These are phyloP conservation scores for Ardeotis arabs DNA, from an alignment of 2,113 vertebrate genomes.

Conservation along the genomic window DNA sequence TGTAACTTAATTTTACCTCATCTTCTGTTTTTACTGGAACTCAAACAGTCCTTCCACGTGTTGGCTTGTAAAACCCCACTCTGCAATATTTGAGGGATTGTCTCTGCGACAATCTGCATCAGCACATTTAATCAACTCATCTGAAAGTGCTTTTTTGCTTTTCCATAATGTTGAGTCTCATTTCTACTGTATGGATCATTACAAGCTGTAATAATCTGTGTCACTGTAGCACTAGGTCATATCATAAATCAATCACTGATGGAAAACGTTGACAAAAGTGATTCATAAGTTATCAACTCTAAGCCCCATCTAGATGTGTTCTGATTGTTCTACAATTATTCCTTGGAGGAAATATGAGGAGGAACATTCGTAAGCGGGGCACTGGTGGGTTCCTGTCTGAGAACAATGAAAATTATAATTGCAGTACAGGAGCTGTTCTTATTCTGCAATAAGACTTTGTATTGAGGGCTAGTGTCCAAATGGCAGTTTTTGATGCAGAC, in stretches of 20 bases:
- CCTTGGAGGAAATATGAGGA: conserved; percentile 34
- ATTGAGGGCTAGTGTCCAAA: conserved; percentile 37
- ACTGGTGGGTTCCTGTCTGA: conserved; percentile 47
- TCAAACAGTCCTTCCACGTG: neutral
- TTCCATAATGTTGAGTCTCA: neutral
- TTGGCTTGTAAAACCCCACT: neutral
- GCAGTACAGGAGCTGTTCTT: conserved; percentile 32
- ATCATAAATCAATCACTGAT: conserved; percentile 50
- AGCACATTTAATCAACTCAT: neutral
- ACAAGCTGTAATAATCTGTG: neutral
- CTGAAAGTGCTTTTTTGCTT: neutral
- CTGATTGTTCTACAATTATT: conserved; percentile 54
- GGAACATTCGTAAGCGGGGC: conserved; percentile 35
- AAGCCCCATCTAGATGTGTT: conserved; percentile 43
- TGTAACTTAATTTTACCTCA: neutral
- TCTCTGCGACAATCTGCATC: neutral
- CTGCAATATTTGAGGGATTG: neutral
- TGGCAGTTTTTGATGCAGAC: conserved; percentile 17
- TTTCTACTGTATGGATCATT: neutral
- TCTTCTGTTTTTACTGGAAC: neutral
- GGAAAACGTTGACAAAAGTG: conserved; percentile 38
- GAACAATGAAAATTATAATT: conserved; percentile 48
- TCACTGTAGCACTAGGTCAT: neutral
- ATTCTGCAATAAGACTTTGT: neutral
- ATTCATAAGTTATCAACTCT: conserved; percentile 57